Conservation (phyloP, 2,888 invertebrate species). For the Pteria penguin region DNA sequence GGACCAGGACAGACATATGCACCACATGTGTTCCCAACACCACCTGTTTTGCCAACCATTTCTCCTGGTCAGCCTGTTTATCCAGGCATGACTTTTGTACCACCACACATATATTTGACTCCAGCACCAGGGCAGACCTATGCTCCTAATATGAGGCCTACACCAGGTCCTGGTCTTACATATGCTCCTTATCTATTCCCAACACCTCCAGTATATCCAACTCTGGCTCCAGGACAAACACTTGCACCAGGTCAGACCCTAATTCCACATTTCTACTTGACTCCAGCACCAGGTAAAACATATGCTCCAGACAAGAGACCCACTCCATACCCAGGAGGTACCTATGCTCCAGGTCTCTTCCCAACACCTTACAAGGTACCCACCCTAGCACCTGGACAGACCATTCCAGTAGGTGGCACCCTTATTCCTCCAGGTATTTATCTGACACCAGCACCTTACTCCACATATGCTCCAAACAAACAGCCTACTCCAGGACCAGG, state of each 20-base stretch:
- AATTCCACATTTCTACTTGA: slow-evolving; percentile 53
- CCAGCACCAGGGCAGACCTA: slow-evolving; percentile 53
- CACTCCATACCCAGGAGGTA: slow-evolving; percentile 50
- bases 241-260: slow-evolving; percentile 51
- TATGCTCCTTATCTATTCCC: slow-evolving; percentile 34
- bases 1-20: slow-evolving; percentile 49
- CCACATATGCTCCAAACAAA: slow-evolving; percentile 56
- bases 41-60: slow-evolving; percentile 26
- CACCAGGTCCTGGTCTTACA: slow-evolving; percentile 43
- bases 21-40: slow-evolving; percentile 40
- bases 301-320: slow-evolving; percentile 40
- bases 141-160: slow-evolving; percentile 54
- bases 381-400: slow-evolving; percentile 42
- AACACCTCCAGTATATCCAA: slow-evolving; percentile 56
- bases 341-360: slow-evolving; percentile 49
- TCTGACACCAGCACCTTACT: slow-evolving; percentile 44
- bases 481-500: slow-evolving; percentile 58
- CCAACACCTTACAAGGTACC: slow-evolving; percentile 52
- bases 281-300: slow-evolving; percentile 49
- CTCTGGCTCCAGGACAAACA: slow-evolving; percentile 55
- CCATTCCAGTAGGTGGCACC: slow-evolving; percentile 29
- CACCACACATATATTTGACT: slow-evolving; percentile 46
- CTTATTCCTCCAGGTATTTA: slow-evolving; percentile 21
- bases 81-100: slow-evolving; percentile 47
- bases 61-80: slow-evolving; percentile 44